Evolutionary conservation across 2,797 vertebrate genomes (phyloP).

Genomic region (Epinephelus awoara): DNA sequence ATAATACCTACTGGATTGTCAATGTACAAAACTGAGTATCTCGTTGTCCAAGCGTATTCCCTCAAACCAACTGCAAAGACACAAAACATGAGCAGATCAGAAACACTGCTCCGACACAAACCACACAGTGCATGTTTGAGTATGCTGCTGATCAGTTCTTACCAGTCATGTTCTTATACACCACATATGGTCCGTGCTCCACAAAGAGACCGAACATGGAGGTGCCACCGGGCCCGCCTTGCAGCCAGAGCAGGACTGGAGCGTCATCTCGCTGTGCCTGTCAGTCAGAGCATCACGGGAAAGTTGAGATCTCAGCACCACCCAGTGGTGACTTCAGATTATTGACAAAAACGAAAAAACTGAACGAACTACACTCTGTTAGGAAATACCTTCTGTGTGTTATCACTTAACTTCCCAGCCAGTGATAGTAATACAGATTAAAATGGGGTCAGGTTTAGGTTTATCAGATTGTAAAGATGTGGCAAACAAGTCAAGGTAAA

Average conservation of each 20-base stretch:
- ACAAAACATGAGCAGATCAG: slow-evolving; percentile 6
- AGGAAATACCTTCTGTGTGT: no score
- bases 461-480: neutral
- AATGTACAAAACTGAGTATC: slow-evolving; percentile 89
- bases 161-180: slow-evolving; percentile 89
- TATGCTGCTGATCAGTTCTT: slow-evolving; percentile 47
- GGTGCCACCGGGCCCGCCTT: slow-evolving; percentile 90
- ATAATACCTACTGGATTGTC: slow-evolving; percentile 86
- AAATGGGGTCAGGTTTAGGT: neutral
- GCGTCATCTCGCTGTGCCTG: slow-evolving; percentile 78
- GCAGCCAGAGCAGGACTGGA: slow-evolving; percentile 92
- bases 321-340: slow-evolving; percentile 50
- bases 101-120: neutral
- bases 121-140: neutral
- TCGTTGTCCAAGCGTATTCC: slow-evolving; percentile 86
- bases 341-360: neutral
- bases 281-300: neutral
- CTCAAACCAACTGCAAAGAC: slow-evolving; percentile 82
- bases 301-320: slow-evolving; percentile 53
- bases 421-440: no score
- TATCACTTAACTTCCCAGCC: neutral
- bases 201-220: slow-evolving; percentile 95
- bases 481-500: neutral
- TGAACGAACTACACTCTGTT: neutral
- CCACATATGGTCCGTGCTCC: slow-evolving; percentile 92